Conservation (phyloP, 2,797 vertebrate species). For the Malurus splendens region DNA sequence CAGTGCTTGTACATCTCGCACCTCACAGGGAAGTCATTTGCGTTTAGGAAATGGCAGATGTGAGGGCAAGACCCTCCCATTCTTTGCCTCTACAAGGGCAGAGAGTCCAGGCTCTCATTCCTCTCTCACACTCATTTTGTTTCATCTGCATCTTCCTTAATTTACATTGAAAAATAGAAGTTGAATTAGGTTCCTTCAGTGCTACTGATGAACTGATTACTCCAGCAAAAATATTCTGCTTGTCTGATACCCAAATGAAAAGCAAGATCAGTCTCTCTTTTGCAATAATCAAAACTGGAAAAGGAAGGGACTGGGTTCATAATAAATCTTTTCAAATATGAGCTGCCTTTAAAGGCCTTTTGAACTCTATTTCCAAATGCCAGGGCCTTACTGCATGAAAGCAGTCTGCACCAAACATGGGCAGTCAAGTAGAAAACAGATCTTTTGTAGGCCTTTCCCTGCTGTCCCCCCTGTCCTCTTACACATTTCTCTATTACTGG, state of each 20-base stretch:
- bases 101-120: not conserved
- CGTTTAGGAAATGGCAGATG: not conserved
- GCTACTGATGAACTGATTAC: not conserved
- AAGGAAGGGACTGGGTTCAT: not conserved
- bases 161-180: not conserved
- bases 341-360: not conserved
- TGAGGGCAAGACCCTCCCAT: not conserved
- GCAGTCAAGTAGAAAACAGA: not conserved
- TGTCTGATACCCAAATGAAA: not conserved
- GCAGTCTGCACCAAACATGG: not conserved
- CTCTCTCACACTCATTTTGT: not conserved
- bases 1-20: not conserved
- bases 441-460: not conserved
- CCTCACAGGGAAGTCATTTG: not conserved
- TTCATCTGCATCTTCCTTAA: not conserved
- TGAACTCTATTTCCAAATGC: not conserved
- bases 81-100: not conserved
- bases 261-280: not conserved
- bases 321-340: not conserved
- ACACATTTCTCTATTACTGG: not conserved
- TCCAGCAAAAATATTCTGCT: not conserved
- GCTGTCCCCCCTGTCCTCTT: not conserved
- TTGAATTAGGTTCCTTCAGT: not conserved
- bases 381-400: not conserved
- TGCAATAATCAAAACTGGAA: not conserved